Conservation (phyloP, 2,797 vertebrate species). For the Botia almorhae region DNA sequence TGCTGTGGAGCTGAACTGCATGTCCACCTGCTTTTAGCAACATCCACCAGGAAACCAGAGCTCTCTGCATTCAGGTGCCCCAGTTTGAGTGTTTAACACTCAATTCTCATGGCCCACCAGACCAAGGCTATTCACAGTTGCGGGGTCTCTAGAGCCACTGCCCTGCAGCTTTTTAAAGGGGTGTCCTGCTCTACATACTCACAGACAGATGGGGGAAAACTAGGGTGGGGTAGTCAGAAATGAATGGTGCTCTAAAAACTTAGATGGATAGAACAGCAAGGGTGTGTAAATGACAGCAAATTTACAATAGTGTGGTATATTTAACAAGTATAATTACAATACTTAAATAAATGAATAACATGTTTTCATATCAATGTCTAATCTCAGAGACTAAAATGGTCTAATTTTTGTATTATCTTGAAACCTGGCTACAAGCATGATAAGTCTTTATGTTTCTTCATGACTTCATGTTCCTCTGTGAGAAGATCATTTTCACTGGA, state of each 20-base stretch:
- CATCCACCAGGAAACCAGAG: conserved; percentile 30
- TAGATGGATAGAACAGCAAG: background rate
- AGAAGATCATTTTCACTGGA: conserved; percentile 15
- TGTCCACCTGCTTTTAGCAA: conserved; percentile 44
- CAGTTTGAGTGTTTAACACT: conserved; percentile 52
- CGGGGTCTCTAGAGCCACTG: conserved; percentile 43
- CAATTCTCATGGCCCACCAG: conserved; percentile 32
- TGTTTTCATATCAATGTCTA: background rate
- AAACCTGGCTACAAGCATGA: background rate
- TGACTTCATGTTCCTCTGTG: conserved; percentile 8
- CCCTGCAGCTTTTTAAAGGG: conserved; percentile 60
- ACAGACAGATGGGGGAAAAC: conserved; percentile 26
- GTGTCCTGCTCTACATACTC: conserved; percentile 63
- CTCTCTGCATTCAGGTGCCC: conserved; percentile 41
- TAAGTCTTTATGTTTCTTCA: conserved; percentile 7
- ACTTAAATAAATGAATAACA: background rate
- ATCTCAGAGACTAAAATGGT: background rate
- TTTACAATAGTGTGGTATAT: background rate
- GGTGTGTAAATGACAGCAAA: background rate
- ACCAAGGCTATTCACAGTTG: conserved; percentile 55
- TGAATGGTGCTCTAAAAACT: conserved; percentile 29
- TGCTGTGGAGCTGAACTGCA: conserved; percentile 8
- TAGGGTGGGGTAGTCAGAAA: conserved; percentile 29
- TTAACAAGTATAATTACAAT: too few species aligned
- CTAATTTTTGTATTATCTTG: background rate